phyloP scores from a whole-genome alignment of 2,113 vertebrate species.

The Pseudorectes ferrugineus region DNA sequence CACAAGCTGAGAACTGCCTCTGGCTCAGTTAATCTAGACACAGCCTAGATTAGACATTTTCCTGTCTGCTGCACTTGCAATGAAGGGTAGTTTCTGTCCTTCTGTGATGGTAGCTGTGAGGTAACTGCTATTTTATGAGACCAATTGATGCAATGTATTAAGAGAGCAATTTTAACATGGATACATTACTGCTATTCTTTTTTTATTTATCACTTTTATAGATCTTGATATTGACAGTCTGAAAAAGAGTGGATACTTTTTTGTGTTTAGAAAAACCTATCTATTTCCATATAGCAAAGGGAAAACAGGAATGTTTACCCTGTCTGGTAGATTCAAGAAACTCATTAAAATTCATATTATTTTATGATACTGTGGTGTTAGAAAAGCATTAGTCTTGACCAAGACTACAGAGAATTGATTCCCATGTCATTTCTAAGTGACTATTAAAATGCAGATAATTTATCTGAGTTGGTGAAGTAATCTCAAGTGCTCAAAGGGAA shows the following conservation, averaged over 20 bases:
- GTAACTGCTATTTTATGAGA: background rate
- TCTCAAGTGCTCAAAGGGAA: background rate
- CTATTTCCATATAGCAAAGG: background rate
- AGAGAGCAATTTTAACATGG: background rate
- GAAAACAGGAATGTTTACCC: background rate
- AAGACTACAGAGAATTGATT: background rate
- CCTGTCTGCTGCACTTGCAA: background rate
- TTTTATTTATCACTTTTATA: background rate
- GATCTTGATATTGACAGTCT: background rate
- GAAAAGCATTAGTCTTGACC: background rate
- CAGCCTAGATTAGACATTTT: background rate
- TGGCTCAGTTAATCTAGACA: background rate
- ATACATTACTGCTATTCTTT: background rate
- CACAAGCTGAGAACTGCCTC: background rate
- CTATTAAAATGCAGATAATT: constrained; percentile 3
- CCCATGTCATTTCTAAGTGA: background rate
- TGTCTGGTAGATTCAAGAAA: background rate
- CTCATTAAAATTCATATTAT: background rate
- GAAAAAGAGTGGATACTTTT: background rate
- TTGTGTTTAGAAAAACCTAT: background rate
- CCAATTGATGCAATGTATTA: background rate
- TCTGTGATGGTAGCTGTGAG: background rate
- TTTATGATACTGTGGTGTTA: background rate
- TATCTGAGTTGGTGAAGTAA: background rate
- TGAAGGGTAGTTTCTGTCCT: background rate